Base-by-base conservation (phyloP, 2,888 invertebrate genomes). In the Melolontha melolontha region DNA sequence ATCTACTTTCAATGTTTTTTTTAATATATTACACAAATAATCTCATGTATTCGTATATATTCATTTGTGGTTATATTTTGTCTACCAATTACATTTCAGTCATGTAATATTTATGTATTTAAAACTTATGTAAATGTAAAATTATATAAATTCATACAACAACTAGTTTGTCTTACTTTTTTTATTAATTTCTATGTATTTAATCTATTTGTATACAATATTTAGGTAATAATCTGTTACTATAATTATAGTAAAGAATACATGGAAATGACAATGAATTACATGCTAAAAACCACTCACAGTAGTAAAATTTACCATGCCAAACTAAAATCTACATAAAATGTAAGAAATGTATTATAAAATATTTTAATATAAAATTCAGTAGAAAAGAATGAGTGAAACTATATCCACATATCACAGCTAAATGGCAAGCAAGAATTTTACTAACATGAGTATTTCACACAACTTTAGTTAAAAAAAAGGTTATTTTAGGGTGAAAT, bases 371-470 rank as follows among this genome's bases (percentile, higher is more conserved):
- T 39, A 55, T 29, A 47, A 55, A 54, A 65, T 39, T 34, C 44
- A 27, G 14, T 52, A 55, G 55, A 55, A 22, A 12, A 52, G 14
- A 47, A 65, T 34, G 34, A 27, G 29, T 41, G 8, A 14, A 55
- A 55, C 34, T n/a, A 50, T 22, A n/a, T n/a, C 6, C 27, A 64
- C 51, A 55, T 70, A 69, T 71, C 71, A 71, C 71, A 71, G 71
- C 69, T 71, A 71, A 69, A 47, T 62, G 69, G 49, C 44, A 67
- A 67, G 16, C 29, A 57, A 52, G 49, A 68, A 67, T 57, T 54
- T 71, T 65, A 69, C 71, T 69, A 69, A 64, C 67, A 69, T 65
- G 67, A 71, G 70, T 34, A 29, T 54, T 14, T 14, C 27, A 44
- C 44, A 59, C 10, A 42, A 57, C 1, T 17, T 17, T 11, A 41